Base-by-base conservation (phyloP, 2,888 invertebrate species). In the Mimas tiliae region DNA sequence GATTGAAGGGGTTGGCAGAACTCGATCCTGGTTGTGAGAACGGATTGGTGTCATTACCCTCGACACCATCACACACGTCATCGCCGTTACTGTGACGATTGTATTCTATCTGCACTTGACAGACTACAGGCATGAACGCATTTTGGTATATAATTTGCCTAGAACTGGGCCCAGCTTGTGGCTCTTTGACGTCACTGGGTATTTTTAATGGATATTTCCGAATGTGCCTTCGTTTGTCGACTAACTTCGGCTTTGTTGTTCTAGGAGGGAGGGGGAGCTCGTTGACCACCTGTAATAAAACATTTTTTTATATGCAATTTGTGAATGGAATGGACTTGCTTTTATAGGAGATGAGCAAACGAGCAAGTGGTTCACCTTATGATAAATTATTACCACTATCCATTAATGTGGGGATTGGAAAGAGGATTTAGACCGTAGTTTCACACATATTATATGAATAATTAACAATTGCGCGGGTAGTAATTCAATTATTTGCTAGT, bases 221-320 rank as follows among this genome's bases (percentile, higher is more conserved):
- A 1, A 90, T 74, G 71, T 93, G 93, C 0, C 93, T 80, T 0
- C 89, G 89, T 64, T 87, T 90, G 72, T 93, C 90, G 0, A 92
- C 77, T 1, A 92, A 73, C 67, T 84, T 87, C 0, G 89, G 87
- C 63, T 92, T 91, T 1, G 76, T 83, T 0, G 82, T 78, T 1
- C 90, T 78, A 0, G 93, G 91, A 1, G 92, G 93, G 0, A 93
- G 74, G 0, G 91, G 91, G 1, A 92, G 73, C 19, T 78, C 80
- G 70, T 91, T 91, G 51, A 73, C 68, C 6, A 64, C 69, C 90
- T 90, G 80, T 51, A 81, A 79, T 45, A 45, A 45, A 45, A 45
- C 6, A 45, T 9, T 14, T 45, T 45, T 7, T 4, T 9, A 12
- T 45, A 45, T 45, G 11, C 14, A 38, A 38, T 38, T 38, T 38